Conservation (phyloP, 2,888 invertebrate genomes). For the Lagria hirta region DNA sequence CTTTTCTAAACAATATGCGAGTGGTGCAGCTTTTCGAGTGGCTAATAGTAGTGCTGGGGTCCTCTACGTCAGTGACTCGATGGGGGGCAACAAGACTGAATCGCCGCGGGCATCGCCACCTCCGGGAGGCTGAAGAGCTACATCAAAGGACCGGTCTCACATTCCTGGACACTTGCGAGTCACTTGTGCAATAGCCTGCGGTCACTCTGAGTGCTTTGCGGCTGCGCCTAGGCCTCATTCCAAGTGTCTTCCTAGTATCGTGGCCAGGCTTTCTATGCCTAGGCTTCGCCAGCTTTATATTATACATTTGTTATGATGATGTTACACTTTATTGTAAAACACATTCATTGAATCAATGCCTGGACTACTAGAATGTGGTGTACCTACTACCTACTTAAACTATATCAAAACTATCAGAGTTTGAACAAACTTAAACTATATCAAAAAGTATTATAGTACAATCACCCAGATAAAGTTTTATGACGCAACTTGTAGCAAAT, state of each 20-base stretch:
- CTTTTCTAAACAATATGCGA: conserved; percentile 50
- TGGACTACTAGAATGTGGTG: conserved; percentile 36
- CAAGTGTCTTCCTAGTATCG: conserved; percentile 51
- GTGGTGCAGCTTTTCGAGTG: conserved; percentile 48
- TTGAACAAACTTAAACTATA: conserved; percentile 14
- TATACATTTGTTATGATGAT: conserved; percentile 33
- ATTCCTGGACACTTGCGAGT: conserved; percentile 48
- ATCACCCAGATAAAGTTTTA: conserved; percentile 14
- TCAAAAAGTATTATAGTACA: conserved; percentile 16
- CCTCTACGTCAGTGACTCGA: conserved; percentile 45
- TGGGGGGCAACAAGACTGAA: conserved; percentile 42
- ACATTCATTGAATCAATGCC: conserved; percentile 8
- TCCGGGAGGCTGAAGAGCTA: conserved; percentile 43
- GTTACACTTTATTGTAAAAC: conserved; percentile 26
- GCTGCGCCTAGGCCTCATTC: conserved; percentile 43
- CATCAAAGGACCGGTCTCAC: conserved; percentile 43
- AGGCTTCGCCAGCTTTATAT: conserved; percentile 40
- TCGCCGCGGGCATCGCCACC: conserved; percentile 35
- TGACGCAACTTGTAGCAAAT: conserved; percentile 12
- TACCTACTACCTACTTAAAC: conserved; percentile 6
- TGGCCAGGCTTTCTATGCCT: conserved; percentile 26
- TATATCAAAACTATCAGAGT: conserved; percentile 16
- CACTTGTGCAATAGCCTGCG: conserved; percentile 42
- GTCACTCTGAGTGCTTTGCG: conserved; percentile 28
- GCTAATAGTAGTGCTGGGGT: conserved; percentile 44